Conservation (phyloP, 2,888 invertebrate genomes). For the Dendrolimus pini region DNA sequence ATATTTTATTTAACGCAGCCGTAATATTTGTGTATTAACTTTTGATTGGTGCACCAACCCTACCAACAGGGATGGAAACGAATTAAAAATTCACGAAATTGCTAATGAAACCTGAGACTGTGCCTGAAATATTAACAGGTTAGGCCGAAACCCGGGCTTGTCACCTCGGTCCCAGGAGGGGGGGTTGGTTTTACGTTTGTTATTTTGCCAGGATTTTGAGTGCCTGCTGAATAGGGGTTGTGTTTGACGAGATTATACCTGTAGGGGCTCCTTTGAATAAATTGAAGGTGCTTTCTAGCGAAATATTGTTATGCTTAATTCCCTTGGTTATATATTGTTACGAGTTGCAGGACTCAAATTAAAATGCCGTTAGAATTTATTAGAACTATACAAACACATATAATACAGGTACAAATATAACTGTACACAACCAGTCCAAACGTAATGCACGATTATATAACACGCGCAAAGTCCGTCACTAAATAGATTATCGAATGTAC, state of each 20-base stretch:
- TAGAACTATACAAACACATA: no score
- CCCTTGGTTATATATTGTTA: no score
- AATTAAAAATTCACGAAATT: slow-evolving; percentile 36
- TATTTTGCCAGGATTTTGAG: background rate
- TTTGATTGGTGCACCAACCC: background rate
- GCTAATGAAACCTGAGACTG: slow-evolving; percentile 36
- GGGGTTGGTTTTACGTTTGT: background rate
- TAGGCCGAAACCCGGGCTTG: background rate
- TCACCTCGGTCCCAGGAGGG: background rate
- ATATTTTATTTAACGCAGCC: no score
- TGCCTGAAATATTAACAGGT: slow-evolving; percentile 29
- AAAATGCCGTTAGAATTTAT: no score
- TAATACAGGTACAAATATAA: no score
- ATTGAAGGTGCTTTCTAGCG: background rate
- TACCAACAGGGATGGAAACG: slow-evolving; percentile 1
- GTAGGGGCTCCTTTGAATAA: background rate
- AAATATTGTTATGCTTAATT: no score
- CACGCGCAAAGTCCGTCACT: no score
- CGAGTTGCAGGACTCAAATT: no score
- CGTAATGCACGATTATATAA: no score
- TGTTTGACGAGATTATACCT: background rate
- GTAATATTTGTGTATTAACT: no score
- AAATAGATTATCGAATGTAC: no score
- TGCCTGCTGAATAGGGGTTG: background rate
- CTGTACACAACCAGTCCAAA: no score